Evolutionary conservation across 2,113 vertebrate genomes (phyloP), one percentile per base, ranked within the genome.

Genomic region (Megaceryle torquata): DNA sequence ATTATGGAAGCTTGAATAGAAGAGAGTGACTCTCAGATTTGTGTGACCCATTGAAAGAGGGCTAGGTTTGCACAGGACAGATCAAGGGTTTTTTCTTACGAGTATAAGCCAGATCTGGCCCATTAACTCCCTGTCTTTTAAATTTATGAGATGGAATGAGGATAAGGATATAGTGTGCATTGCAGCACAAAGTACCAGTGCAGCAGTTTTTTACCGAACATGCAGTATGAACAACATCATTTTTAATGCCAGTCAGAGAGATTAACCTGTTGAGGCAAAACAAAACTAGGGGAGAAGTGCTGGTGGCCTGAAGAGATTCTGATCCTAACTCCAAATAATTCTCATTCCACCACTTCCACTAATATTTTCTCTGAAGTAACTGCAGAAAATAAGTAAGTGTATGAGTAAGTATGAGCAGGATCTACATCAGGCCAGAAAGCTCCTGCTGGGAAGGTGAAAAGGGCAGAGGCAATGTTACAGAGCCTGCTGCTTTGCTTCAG

Each of bases 91-190:
- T 10, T 69, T 88, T 69, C 54, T 41, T 77, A 57, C 0, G 4
- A 63, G 51, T 82, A n/a, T 65, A 82, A 94, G 33, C 16, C 46
- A 67, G 81, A 89, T 91, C 50, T 77, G 87, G 57, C 24, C 51
- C 54, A 80, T 94, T 96, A 89, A 85, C 67, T 89, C n/a, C 15
- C 18, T 61, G 59, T 61, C 87, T 82, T 71, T 72, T 79, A 65
- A 91, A 95, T 92, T 85, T 76, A 94, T 85, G 84, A 65, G 78
- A 22, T 81, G 26, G 81, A 51, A 91, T 57, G 64, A 63, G 10
- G 64, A 26, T 81, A 46, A 95, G 64, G 72, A 60, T 86, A 33
- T 54, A 81, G 70, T 17, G 28, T 94, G 51, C 17, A 13, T 63
- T 67, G 75, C 68, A 77, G 87, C 43, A 88, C 43, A 53, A 82